Percentiles rank a stretch among this genome's conserved stretches.
These are phyloP conservation scores for Liposcelis brunnea DNA, from an alignment of 2,888 invertebrate genomes.

Conservation along the genomic window DNA sequence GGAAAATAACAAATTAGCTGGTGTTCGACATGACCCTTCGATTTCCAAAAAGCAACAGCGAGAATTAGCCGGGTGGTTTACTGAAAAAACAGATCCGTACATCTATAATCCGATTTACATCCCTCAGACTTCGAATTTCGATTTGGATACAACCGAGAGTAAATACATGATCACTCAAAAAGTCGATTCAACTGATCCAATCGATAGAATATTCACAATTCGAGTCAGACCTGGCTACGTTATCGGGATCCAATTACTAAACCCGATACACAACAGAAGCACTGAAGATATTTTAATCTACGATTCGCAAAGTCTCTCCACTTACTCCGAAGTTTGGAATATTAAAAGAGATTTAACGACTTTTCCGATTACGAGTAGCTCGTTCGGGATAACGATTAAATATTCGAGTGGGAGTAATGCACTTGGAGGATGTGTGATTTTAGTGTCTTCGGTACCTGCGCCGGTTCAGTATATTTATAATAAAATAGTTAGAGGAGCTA, in stretches of 20 bases:
- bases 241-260: constrained; percentile 74
- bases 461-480: constrained; percentile 43
- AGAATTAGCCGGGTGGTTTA: constrained; percentile 87
- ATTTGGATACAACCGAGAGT: constrained; percentile 54
- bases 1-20: constrained; percentile 69
- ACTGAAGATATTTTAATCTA: constrained; percentile 66
- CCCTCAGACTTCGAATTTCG: constrained; percentile 42
- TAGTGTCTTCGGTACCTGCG: constrained; percentile 45
- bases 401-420: constrained; percentile 65
- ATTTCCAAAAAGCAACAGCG: constrained; percentile 67
- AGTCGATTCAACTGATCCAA: constrained; percentile 34
- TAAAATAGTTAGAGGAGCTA: constrained; percentile 56
- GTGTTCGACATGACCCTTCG: constrained; percentile 83
- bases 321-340: constrained; percentile 44
- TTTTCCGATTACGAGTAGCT: constrained; percentile 78
- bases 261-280: constrained; percentile 76
- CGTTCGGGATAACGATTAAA: constrained; percentile 60
- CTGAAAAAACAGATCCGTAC: constrained; percentile 40
- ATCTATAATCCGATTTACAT: constrained; percentile 55
- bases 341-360: constrained; percentile 67
- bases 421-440: constrained; percentile 64
- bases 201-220: constrained; percentile 23
- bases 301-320: constrained; percentile 44
- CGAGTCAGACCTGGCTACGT: constrained; percentile 57
- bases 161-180: constrained; percentile 63